phyloP scores from a whole-genome alignment of 2,888 invertebrate genomes.

The Arctia plantaginis region DNA sequence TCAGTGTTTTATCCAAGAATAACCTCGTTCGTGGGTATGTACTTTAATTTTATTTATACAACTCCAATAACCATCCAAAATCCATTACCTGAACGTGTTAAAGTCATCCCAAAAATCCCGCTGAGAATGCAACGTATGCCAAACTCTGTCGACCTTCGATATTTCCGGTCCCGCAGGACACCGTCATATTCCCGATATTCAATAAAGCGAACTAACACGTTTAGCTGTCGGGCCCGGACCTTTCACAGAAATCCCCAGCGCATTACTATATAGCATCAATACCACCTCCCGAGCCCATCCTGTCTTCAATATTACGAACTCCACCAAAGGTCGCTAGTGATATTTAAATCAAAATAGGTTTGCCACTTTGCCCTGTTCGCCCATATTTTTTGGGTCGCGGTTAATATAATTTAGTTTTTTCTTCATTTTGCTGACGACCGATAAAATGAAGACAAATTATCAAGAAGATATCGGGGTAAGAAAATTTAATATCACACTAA shows the following conservation, averaged over 20 bases:
- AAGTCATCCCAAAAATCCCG: slow-evolving; percentile 64
- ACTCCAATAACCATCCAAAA: slow-evolving; percentile 53
- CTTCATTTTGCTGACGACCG: slow-evolving; percentile 19
- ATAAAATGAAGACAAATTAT: background rate
- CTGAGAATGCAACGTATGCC: slow-evolving; percentile 71
- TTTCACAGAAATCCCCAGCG: slow-evolving; percentile 72
- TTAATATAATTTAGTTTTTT: slow-evolving; percentile 50
- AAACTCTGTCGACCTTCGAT: slow-evolving; percentile 62
- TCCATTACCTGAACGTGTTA: slow-evolving; percentile 70
- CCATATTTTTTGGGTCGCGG: slow-evolving; percentile 23
- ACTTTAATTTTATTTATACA: slow-evolving; percentile 50
- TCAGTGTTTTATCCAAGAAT: background rate
- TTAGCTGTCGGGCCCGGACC: slow-evolving; percentile 71
- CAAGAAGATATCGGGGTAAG: background rate
- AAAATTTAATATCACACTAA: background rate
- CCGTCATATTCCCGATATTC: slow-evolving; percentile 79
- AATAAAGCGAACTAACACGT: slow-evolving; percentile 80
- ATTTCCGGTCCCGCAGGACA: slow-evolving; percentile 69
- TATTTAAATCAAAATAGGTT: slow-evolving; percentile 68
- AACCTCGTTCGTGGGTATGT: slow-evolving; percentile 12
- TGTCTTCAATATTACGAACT: slow-evolving; percentile 58
- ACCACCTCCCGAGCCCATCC: slow-evolving; percentile 33
- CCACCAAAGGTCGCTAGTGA: slow-evolving; percentile 55
- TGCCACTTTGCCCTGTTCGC: slow-evolving; percentile 43
- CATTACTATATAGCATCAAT: slow-evolving; percentile 65